These are phyloP conservation scores for Ammodytes marinus DNA, from an alignment of 2,113 vertebrate genomes.

Conservation along the genomic window DNA sequence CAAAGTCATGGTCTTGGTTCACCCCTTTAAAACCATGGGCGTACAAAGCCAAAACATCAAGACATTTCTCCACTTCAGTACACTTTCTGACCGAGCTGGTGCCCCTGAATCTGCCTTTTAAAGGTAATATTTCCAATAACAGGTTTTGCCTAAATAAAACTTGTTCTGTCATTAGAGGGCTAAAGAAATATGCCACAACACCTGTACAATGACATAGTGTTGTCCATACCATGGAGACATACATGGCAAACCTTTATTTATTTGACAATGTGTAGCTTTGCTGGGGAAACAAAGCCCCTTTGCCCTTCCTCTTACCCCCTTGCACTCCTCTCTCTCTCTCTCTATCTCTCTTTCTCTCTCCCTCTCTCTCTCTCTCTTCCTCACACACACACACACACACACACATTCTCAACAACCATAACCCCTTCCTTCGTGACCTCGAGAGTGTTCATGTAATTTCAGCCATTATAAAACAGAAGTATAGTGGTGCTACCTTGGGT, in stretches of 20 bases:
- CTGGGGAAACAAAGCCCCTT: slow-evolving; percentile 7
- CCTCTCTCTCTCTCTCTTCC: not conserved
- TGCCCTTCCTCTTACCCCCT: not conserved
- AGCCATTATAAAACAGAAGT: slow-evolving; percentile 54
- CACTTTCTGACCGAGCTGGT: not conserved
- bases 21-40: not conserved
- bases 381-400: slow-evolving; percentile 4
- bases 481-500: slow-evolving; percentile 45
- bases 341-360: not conserved
- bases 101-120: not conserved
- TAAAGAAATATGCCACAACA: slow-evolving; percentile 2
- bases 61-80: not conserved
- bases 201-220: not conserved
- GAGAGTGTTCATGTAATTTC: slow-evolving; percentile 51
- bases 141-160: not conserved
- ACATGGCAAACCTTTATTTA: slow-evolving; percentile 7
- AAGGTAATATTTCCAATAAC: not conserved
- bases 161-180: not conserved
- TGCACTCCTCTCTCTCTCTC: no score
- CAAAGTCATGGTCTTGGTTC: not conserved
- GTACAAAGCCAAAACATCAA: not conserved
- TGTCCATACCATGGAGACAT: not conserved
- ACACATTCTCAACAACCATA: not conserved
- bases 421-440: slow-evolving; percentile 41
- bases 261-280: slow-evolving; percentile 35